Base-by-base conservation (phyloP, 2,113 vertebrate species). In the Pelvicachromis taeniatus region DNA sequence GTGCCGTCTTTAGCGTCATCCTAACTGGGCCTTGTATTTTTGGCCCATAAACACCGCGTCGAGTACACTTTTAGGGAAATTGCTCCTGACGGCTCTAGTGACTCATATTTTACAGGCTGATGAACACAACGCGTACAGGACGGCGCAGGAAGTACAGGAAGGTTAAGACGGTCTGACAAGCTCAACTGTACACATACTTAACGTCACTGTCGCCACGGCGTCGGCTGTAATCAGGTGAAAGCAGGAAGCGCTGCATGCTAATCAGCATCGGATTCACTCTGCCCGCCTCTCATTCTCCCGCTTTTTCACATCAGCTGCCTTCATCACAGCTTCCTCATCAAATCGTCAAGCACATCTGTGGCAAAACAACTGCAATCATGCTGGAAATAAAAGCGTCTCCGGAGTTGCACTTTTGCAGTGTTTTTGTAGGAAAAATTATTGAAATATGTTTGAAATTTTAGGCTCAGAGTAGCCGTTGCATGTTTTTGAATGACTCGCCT, bases 111-210 rank as follows among this genome's bases (percentile, higher is more conserved):
- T 50, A 50, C 68, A 75, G 26, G 45, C 29, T 75, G 70, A 75
- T 33, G 52, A 75, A 75, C 70, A 75, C 70, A 2, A 52, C 70
- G 9, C 26, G 17, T 52, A 48, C 45, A 31, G 42, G 45, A 75
- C 19, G 26, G 17, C 3, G 6, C 70, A 52, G 70, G 68, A 75
- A 31, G 42, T 50, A 50, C 26, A 75, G 42, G 48, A 75, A 75
- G 45, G 70, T 75, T 52, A 75, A 52, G 45, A 11, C 45, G 7
- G 17, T 75, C 70, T 52, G 45, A 75, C 70, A 33, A 75, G 45
- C 45, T 75, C 45, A 75, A 33, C 70, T 75, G 70, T 75, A 75
- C 70, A 75, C 70, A 52, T 75, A 75, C 70, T 75, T 52, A 75
- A 2, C 16, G 3, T 52, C 45, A 75, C 45, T 52, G 70, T 50